Percentiles rank a stretch among this genome's conserved stretches.
These are phyloP conservation scores for Oreochromis tanganicae DNA, from an alignment of 2,113 vertebrate species.

Conservation along the genomic window DNA sequence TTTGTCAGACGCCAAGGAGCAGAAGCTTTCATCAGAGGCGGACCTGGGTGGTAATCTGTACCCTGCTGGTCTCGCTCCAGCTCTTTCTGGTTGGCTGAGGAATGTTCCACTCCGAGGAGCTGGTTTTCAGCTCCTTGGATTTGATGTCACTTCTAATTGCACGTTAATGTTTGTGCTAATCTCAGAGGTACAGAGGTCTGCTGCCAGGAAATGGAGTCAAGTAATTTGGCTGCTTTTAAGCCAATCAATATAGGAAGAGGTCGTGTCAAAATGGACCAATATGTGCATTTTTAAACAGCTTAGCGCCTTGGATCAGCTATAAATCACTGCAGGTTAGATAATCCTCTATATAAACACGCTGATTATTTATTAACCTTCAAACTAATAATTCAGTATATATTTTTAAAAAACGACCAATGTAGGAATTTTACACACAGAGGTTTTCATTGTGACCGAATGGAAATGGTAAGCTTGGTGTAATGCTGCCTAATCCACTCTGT, in stretches of 20 bases:
- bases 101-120: constrained; percentile 40
- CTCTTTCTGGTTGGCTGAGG: constrained; percentile 33
- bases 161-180: constrained; percentile 32
- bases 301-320: background rate
- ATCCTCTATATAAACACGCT: background rate
- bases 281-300: background rate
- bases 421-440: background rate
- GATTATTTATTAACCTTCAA: background rate
- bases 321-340: background rate
- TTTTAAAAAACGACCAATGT: fast-evolving
- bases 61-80: constrained; percentile 42
- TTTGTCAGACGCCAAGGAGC: constrained; percentile 35
- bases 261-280: background rate
- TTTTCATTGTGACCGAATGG: background rate
- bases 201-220: background rate
- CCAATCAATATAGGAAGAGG: background rate
- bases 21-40: constrained; percentile 34
- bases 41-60: constrained; percentile 42
- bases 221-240: constrained; percentile 5
- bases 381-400: background rate
- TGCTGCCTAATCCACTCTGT: background rate
- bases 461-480: background rate
- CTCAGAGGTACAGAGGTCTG: constrained; percentile 6
- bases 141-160: constrained; percentile 48
- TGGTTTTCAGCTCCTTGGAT: constrained; percentile 41